These are phyloP conservation scores for Meandrusa payeni DNA, from an alignment of 2,888 invertebrate genomes.

Conservation along the genomic window DNA sequence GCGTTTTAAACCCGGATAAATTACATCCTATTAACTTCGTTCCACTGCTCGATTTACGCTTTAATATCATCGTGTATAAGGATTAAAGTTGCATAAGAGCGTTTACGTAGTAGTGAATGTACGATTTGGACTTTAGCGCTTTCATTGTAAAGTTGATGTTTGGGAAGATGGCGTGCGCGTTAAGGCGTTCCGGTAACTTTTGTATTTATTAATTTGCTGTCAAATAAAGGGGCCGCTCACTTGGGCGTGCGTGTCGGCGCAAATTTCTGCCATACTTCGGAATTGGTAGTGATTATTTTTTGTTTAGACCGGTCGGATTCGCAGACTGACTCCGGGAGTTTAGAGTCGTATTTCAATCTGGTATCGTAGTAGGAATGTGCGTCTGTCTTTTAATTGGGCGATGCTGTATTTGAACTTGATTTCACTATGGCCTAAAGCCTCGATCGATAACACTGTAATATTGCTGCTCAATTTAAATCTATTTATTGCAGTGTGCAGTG, in stretches of 20 bases:
- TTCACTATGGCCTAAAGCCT: constrained; percentile 8
- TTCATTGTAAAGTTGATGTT: constrained; percentile 66
- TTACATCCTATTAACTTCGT: constrained; percentile 78
- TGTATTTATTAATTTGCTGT: constrained; percentile 79
- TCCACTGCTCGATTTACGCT: constrained; percentile 75
- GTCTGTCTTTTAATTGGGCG: constrained; percentile 53
- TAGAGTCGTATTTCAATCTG: constrained; percentile 43
- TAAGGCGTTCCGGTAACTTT: constrained; percentile 63
- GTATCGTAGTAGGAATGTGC: constrained; percentile 31
- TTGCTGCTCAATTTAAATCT: too few species aligned
- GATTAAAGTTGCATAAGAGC: constrained; percentile 73
- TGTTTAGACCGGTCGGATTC: constrained; percentile 70
- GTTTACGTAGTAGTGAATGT: constrained; percentile 53
- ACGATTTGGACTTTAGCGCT: constrained; percentile 63
- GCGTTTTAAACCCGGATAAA: constrained; percentile 73
- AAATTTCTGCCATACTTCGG: constrained; percentile 79
- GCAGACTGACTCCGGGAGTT: constrained; percentile 67
- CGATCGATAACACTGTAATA: too few species aligned
- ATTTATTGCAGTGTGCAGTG: too few species aligned
- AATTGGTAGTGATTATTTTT: constrained; percentile 77
- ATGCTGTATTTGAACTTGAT: constrained; percentile 28
- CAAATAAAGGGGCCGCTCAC: constrained; percentile 80
- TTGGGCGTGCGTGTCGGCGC: constrained; percentile 79
- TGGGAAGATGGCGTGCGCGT: constrained; percentile 49
- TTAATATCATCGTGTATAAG: constrained; percentile 67